These are phyloP conservation scores for Paedocypris micromegethes DNA, from an alignment of 2,797 vertebrate species.

Conservation along the genomic window DNA sequence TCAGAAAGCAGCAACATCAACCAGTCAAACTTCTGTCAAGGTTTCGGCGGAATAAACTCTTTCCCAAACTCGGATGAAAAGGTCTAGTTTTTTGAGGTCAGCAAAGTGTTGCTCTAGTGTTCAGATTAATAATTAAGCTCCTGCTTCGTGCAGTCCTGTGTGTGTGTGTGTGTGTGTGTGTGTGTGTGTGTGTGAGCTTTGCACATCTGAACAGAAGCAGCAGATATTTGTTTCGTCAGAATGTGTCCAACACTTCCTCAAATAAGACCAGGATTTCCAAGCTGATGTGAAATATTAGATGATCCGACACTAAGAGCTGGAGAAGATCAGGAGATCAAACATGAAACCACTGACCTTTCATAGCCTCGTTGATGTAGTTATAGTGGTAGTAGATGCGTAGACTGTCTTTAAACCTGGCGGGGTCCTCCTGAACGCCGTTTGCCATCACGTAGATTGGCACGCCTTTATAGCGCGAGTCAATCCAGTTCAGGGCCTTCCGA, in stretches of 20 bases:
- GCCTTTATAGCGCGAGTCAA: constrained; percentile 72
- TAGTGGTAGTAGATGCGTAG: constrained; percentile 85
- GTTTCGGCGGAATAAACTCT: constrained; percentile 20
- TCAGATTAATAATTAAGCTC: constrained; percentile 65
- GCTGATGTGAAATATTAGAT: no score
- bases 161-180: background rate
- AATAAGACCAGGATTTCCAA: no score
- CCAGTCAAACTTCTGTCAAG: background rate
- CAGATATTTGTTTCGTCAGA: constrained; percentile 13
- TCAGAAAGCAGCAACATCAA: no score
- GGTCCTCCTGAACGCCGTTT: constrained; percentile 85
- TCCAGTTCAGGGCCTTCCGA: constrained; percentile 86
- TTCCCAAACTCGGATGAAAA: constrained; percentile 11
- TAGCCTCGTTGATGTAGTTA: constrained; percentile 91
- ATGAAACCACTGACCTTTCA: constrained; percentile 80
- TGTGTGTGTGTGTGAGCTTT: constrained; percentile 8
- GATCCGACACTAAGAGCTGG: no score
- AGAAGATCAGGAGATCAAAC: no score
- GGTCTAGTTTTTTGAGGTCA: constrained; percentile 40
- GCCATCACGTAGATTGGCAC: constrained; percentile 84
- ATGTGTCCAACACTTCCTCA: background rate
- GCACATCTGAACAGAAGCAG: background rate
- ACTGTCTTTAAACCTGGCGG: constrained; percentile 73
- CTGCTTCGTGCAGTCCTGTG: constrained; percentile 15
- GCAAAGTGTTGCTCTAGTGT: constrained; percentile 47